A percentile compares a stretch with the other conserved stretches of the same genome.
Evolutionary conservation across 2,888 invertebrate genomes (phyloP).

Genomic region (Coelinius sp.): DNA sequence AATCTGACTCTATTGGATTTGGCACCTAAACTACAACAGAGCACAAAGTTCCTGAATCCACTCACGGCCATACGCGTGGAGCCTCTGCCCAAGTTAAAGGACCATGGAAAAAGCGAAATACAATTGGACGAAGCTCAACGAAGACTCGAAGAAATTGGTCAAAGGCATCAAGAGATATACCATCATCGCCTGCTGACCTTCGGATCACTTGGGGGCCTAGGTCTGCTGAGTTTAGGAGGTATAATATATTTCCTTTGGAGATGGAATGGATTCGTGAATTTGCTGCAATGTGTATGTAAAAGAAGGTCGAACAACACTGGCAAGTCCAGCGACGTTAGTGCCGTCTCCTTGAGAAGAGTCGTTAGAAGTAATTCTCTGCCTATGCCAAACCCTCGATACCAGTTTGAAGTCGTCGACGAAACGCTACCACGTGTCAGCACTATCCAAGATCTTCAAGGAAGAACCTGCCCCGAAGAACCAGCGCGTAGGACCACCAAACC

Average conservation of each 20-base stretch:
- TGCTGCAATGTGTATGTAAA: not conserved
- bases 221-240: not conserved
- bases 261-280: not conserved
- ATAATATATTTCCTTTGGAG: not conserved
- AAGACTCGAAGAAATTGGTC: not conserved
- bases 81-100: not conserved
- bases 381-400: too few species aligned
- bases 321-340: too few species aligned
- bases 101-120: not conserved
- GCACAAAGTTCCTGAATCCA: not conserved
- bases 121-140: not conserved
- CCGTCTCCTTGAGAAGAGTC: too few species aligned
- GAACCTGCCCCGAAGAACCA: too few species aligned
- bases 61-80: not conserved
- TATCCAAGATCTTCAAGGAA: too few species aligned
- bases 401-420: too few species aligned
- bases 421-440: too few species aligned
- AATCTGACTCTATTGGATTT: not conserved
- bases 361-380: too few species aligned
- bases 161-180: not conserved
- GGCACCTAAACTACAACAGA: not conserved
- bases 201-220: not conserved
- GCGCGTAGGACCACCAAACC: too few species aligned
- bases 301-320: not conserved
- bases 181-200: not conserved